Evolutionary conservation across 1,140 invertebrate species (phyloP).

Genomic region (Drosophila seguyi): DNA sequence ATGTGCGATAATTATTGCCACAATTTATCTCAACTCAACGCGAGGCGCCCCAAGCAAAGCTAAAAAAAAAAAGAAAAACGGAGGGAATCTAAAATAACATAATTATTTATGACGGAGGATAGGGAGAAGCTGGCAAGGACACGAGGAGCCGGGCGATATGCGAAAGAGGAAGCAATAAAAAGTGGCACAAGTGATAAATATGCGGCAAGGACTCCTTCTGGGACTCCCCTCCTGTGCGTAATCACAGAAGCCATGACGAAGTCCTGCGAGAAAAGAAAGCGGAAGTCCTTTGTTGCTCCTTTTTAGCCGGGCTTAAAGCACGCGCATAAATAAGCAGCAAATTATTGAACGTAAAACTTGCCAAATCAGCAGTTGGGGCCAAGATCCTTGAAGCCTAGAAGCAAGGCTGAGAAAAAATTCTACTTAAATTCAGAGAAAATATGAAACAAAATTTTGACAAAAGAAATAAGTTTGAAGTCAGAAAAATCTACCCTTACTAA

Average conservation of each 20-base stretch:
- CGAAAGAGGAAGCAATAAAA: constrained; percentile 65
- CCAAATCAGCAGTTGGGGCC: constrained; percentile 60
- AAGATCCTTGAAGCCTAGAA: constrained; percentile 5
- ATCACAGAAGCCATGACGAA: constrained; percentile 34
- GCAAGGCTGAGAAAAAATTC: background rate
- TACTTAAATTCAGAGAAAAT: background rate
- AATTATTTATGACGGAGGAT: constrained; percentile 74
- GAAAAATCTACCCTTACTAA: background rate
- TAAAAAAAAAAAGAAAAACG: constrained; percentile 11
- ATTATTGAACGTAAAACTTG: constrained; percentile 75
- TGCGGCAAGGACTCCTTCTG: constrained; percentile 17
- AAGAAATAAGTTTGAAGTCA: background rate
- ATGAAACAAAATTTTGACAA: background rate
- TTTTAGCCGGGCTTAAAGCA: constrained; percentile 40
- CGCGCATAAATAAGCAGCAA: constrained; percentile 71
- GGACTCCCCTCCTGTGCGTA: constrained; percentile 16
- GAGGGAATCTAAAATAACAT: constrained; percentile 72
- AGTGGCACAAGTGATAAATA: constrained; percentile 57
- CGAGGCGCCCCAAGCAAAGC: constrained; percentile 1
- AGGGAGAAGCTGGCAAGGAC: constrained; percentile 1
- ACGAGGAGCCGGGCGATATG: constrained; percentile 36
- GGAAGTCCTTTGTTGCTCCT: constrained; percentile 68
- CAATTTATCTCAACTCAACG: constrained; percentile 59
- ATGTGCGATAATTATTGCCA: constrained; percentile 78
- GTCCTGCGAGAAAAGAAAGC: constrained; percentile 23